Evolutionary conservation across 37 sponge, comb jelly and placozoan genomes (phyloP), one percentile per base, ranked within the genome.

Genomic region (Chondrilla cf. caribensis): DNA sequence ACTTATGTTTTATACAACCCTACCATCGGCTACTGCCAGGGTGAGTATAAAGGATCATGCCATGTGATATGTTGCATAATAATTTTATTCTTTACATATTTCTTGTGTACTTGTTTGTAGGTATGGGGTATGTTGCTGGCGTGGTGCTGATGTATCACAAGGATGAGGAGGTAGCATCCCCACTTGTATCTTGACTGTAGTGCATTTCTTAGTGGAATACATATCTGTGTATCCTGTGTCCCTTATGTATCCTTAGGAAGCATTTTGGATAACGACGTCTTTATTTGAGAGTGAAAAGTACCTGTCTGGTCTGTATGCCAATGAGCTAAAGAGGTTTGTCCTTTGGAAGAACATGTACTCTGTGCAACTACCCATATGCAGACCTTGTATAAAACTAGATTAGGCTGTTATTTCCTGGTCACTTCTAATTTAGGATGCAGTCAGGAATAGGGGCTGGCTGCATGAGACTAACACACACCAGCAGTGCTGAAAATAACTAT

Each of bases 21-120:
- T 7, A 59, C 62, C 0, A 72, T 86, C 58, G 87, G 87, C 29
- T 86, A 86, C 51, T 86, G 87, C 40, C 87, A 86, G 57, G 87
- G 87, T 86, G 22, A 24, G 77, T 19, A 14, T 28, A 29, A 21
- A 58, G 15, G 15, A 15, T 36, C 15, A 14, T 79, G 58, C 8
- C 14, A 24, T n/a, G 15, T 29, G 15, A 19, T 18, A 57, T 54
- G 35, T 32, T 32, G 28, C 22, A 25, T 11, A 14, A 11, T 25
- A n/a, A 66, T 14, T 24, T 66, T 66, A 24, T n/a, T n/a, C n/a
- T n/a, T n/a, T n/a, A n/a, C n/a, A n/a, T n/a, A n/a, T n/a, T n/a
- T n/a, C n/a, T n/a, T n/a, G n/a, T n/a, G n/a, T n/a, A n/a, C n/a
- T n/a, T n/a, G n/a, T n/a, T n/a, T n/a, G 35, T 54, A 83, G 83